Conservation (phyloP, 2,888 invertebrate species). For the Villa cingulata region DNA sequence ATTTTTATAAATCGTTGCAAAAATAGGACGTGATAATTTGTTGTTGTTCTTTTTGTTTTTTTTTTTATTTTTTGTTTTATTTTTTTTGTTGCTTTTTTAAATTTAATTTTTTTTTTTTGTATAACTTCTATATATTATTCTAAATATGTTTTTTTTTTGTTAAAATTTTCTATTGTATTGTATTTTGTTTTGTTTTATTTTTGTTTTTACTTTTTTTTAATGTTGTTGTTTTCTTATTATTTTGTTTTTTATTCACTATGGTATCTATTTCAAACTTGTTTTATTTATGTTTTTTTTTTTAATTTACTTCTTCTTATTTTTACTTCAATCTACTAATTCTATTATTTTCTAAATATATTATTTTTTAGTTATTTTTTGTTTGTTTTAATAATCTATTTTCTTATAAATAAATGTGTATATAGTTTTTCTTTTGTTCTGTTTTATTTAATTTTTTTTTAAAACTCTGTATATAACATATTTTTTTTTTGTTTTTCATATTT, state of each 20-base stretch:
- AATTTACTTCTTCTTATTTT: no score
- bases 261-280: background rate
- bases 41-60: slow-evolving; percentile 4
- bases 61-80: slow-evolving; percentile 1
- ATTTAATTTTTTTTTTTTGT: slow-evolving; percentile 3
- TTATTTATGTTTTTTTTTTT: no score
- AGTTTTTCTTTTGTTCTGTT: slow-evolving; percentile 5
- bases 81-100: slow-evolving; percentile 5
- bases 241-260: background rate
- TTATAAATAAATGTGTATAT: slow-evolving; percentile 3
- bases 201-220: no score
- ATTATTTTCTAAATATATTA: no score
- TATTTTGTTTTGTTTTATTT: slow-evolving; percentile 1
- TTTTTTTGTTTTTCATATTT: slow-evolving; percentile 9
- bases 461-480: background rate
- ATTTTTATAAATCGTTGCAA: slow-evolving; percentile 31
- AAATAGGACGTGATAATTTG: slow-evolving; percentile 34
- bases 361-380: no score
- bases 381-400: slow-evolving; percentile 7
- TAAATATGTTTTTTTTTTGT: no score
- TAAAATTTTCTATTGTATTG: no score
- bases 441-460: slow-evolving; percentile 2
- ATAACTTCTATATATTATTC: no score
- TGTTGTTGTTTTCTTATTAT: slow-evolving; percentile 7
- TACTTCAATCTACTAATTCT: no score